Evolutionary conservation across 2,113 vertebrate species (phyloP).

Genomic region (Ceuthmochares aereus): DNA sequence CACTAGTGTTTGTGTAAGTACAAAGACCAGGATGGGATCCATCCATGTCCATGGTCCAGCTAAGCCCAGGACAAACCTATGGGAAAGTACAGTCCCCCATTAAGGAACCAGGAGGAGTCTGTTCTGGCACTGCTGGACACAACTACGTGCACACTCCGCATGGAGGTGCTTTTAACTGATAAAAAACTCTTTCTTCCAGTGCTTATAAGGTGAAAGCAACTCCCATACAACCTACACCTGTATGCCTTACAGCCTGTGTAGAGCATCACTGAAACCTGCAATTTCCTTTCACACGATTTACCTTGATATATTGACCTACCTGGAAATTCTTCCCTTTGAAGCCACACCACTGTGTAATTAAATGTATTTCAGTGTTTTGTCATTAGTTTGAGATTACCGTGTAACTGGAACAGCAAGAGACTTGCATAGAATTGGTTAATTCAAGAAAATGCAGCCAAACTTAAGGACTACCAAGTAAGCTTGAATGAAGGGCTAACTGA

Average conservation of each 20-base stretch:
- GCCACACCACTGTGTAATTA: neutral
- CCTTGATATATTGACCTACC: neutral
- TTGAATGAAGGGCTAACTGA: neutral
- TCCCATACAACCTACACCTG: neutral
- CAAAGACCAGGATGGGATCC: neutral
- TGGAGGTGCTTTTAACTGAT: neutral
- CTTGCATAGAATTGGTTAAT: neutral
- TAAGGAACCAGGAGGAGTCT: neutral
- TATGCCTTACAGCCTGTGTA: no score
- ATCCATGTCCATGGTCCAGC: rapidly evolving
- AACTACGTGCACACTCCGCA: neutral
- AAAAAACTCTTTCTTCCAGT: neutral
- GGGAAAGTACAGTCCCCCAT: neutral
- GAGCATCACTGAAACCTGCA: neutral
- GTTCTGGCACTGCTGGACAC: neutral
- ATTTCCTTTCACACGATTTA: neutral
- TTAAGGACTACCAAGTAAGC: neutral
- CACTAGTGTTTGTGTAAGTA: neutral
- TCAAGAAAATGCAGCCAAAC: neutral
- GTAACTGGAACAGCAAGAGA: neutral
- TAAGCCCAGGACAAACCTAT: neutral
- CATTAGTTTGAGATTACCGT: neutral
- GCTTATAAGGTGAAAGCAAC: neutral
- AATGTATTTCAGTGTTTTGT: neutral
- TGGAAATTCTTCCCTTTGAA: neutral